A percentile compares a stretch with the other conserved stretches of the same genome.
phyloP scores from a whole-genome alignment of 2,888 invertebrate genomes.

The Trichopria drosophilae region DNA sequence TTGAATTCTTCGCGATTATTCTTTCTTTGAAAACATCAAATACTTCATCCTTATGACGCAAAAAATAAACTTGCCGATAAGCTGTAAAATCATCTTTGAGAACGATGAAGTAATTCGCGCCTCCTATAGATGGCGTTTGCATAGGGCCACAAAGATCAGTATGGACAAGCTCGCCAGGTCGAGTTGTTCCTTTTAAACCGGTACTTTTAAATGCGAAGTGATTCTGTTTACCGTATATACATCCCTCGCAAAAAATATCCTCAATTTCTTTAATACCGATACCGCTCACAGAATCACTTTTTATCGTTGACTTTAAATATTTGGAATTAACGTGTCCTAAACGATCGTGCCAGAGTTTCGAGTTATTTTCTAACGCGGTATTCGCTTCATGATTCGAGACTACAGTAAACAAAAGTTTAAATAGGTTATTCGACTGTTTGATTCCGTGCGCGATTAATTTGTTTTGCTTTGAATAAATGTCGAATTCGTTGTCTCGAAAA shows the following conservation, averaged over 20 bases:
- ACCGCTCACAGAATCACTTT: no score
- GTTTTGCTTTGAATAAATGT: no score
- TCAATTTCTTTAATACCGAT: no score
- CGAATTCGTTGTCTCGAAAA: no score
- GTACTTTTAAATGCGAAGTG: constrained; percentile 22
- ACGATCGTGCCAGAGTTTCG: constrained; percentile 20
- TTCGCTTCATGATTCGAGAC: constrained; percentile 7
- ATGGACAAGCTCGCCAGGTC: constrained; percentile 24
- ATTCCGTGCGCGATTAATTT: neutral
- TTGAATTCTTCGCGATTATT: constrained; percentile 9
- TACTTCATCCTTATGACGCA: no score
- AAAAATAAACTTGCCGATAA: constrained; percentile 26
- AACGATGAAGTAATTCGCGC: constrained; percentile 30
- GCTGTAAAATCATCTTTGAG: constrained; percentile 34
- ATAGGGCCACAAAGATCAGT: constrained; percentile 37
- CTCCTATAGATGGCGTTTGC: no score
- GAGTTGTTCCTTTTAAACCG: no score
- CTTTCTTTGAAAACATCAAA: no score
- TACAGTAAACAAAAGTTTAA: constrained; percentile 1
- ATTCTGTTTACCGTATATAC: constrained; percentile 20
- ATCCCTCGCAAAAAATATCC: constrained; percentile 27
- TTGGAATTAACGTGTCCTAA: constrained; percentile 14
- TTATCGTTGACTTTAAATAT: constrained; percentile 5
- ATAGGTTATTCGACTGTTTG: neutral
- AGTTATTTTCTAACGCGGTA: neutral